Evolutionary conservation across 2,113 vertebrate genomes (phyloP).

Genomic region (Ptilorrhoa leucosticta): DNA sequence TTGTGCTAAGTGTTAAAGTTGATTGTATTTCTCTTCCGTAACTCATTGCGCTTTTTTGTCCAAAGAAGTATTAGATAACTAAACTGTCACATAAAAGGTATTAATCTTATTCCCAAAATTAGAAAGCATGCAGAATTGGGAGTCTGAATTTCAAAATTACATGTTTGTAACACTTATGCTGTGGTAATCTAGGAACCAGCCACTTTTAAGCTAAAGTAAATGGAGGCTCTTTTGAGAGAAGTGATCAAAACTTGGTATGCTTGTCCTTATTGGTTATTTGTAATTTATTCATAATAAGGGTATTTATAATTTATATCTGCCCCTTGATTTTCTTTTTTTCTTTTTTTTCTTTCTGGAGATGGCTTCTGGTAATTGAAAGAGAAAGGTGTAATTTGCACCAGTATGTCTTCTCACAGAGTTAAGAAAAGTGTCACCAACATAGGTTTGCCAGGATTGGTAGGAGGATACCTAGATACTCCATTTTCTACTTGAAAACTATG

Average conservation of each 20-base stretch:
- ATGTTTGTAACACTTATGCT: not conserved
- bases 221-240: not conserved
- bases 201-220: conserved; percentile 7
- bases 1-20: conserved; percentile 46
- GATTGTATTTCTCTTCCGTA: conserved; percentile 51
- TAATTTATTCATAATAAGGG: conserved; percentile 1
- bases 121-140: conserved; percentile 54
- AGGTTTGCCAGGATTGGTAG: not conserved
- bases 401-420: not conserved
- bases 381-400: not conserved
- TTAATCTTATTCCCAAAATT: conserved; percentile 70
- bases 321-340: not conserved
- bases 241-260: not conserved
- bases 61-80: conserved; percentile 62
- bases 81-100: conserved; percentile 58
- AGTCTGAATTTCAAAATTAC: conserved; percentile 55
- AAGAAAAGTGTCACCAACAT: not conserved
- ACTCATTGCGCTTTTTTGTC: conserved; percentile 51
- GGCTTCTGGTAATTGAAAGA: not conserved
- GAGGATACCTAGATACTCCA: not conserved
- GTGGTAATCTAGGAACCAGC: not conserved
- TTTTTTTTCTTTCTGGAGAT: not conserved
- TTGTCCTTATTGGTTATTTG: conserved; percentile 4
- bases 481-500: conserved; percentile 35
- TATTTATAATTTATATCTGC: not conserved